Evolutionary conservation across 2,888 invertebrate genomes (phyloP).

Genomic region (Lithophane socia): DNA sequence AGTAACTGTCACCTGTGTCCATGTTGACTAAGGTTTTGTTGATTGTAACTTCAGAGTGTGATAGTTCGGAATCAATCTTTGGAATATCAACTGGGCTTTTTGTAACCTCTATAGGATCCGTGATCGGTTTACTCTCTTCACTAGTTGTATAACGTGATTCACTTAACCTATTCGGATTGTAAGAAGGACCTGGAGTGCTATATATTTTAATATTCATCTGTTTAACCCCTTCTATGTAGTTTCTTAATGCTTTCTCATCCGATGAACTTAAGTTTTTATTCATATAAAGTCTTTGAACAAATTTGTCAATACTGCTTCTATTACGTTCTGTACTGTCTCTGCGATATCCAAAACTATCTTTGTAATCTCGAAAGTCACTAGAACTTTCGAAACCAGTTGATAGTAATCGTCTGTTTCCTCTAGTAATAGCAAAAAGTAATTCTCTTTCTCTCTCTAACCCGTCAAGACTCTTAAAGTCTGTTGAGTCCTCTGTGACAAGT

Average conservation of each 20-base stretch:
- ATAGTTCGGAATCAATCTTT: not conserved
- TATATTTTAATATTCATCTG: slow-evolving; percentile 34
- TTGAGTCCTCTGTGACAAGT: not conserved
- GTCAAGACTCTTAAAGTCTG: fast-evolving
- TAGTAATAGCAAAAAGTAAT: not conserved
- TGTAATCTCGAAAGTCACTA: not conserved
- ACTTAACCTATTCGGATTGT: too few species aligned
- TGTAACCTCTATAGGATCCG: fast-evolving
- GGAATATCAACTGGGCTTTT: too few species aligned
- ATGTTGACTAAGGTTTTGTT: slow-evolving; percentile 24
- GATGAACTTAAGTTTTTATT: not conserved
- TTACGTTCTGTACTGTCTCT: not conserved
- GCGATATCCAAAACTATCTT: not conserved
- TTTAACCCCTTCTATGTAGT: slow-evolving; percentile 32
- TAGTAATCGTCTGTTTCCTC: slow-evolving; percentile 61
- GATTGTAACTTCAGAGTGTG: slow-evolving; percentile 18
- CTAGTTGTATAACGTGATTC: too few species aligned
- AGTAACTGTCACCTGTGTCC: not conserved
- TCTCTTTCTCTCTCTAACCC: not conserved
- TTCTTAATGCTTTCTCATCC: not conserved
- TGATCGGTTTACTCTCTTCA: not conserved
- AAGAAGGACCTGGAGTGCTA: slow-evolving; percentile 26
- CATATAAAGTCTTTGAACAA: slow-evolving; percentile 15
- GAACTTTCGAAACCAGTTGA: slow-evolving; percentile 37
- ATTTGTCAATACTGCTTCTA: slow-evolving; percentile 7